These are phyloP conservation scores for Atta texana DNA, from an alignment of 1,140 invertebrate species.

Conservation along the genomic window DNA sequence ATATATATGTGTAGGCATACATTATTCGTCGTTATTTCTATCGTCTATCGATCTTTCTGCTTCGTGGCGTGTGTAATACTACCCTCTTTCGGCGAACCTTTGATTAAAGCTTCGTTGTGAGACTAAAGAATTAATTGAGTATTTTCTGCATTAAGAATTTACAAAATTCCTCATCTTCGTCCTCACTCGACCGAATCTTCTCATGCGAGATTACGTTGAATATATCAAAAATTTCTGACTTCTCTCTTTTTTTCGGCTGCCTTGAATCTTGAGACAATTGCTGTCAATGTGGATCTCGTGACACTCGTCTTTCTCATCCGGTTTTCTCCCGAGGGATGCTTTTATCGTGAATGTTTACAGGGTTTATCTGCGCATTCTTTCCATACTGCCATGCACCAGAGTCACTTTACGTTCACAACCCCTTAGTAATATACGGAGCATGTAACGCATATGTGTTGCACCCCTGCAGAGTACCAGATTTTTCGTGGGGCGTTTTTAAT, in stretches of 20 bases:
- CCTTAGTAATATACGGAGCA: constrained; percentile 41
- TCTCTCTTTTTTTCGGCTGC: background rate
- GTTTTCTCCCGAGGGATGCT: constrained; percentile 45
- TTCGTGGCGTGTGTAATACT: constrained; percentile 2
- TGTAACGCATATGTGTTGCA: constrained; percentile 17
- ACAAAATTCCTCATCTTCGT: background rate
- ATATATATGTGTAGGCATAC: background rate
- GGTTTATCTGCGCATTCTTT: constrained; percentile 74
- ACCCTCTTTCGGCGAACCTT: constrained; percentile 6
- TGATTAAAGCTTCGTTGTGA: constrained; percentile 33
- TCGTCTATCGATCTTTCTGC: constrained; percentile 11
- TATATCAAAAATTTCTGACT: constrained; percentile 8
- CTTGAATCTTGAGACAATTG: constrained; percentile 65
- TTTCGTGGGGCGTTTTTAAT: constrained; percentile 55
- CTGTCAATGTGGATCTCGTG: background rate
- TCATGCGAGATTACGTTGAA: background rate
- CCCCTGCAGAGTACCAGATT: constrained; percentile 33
- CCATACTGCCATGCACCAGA: constrained; percentile 28
- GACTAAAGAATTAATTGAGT: constrained; percentile 53
- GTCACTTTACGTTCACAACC: constrained; percentile 66
- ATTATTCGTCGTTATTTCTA: constrained; percentile 19
- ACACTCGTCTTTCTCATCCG: constrained; percentile 63
- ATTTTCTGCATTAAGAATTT: constrained; percentile 32
- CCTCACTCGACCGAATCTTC: constrained; percentile 17
- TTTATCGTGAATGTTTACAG: constrained; percentile 77